These are phyloP conservation scores for Mesocricetus auratus DNA, from an alignment of 2,113 vertebrate genomes.

Conservation along the genomic window DNA sequence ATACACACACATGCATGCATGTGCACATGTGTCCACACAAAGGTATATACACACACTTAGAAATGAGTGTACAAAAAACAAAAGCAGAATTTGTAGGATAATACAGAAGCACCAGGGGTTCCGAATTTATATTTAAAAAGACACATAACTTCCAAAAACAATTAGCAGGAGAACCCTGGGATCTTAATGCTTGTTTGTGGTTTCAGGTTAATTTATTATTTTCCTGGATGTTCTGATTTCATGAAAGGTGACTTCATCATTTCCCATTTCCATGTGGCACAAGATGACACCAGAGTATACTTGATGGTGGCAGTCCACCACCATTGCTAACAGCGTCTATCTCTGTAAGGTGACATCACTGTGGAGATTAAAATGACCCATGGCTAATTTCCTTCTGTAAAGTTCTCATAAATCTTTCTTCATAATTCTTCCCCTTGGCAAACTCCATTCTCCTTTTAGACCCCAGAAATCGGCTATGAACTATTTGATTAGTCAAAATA, in stretches of 20 bases:
- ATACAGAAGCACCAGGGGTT: neutral
- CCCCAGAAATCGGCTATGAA: neutral
- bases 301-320: neutral
- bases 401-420: neutral
- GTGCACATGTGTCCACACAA: neutral
- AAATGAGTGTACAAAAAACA: neutral
- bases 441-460: neutral
- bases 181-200: neutral
- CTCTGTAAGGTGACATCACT: neutral
- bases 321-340: neutral
- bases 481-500: neutral
- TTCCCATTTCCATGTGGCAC: neutral
- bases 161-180: neutral
- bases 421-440: neutral
- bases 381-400: neutral
- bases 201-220: neutral
- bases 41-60: neutral
- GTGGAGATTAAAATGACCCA: neutral
- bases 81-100: constrained; percentile 45
- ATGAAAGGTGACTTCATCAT: neutral
- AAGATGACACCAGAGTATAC: neutral
- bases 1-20: no score
- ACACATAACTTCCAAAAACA: neutral
- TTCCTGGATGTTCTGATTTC: neutral
- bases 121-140: neutral